Evolutionary conservation across 2,888 invertebrate species (phyloP).

Genomic region (Leucophenga maculata): DNA sequence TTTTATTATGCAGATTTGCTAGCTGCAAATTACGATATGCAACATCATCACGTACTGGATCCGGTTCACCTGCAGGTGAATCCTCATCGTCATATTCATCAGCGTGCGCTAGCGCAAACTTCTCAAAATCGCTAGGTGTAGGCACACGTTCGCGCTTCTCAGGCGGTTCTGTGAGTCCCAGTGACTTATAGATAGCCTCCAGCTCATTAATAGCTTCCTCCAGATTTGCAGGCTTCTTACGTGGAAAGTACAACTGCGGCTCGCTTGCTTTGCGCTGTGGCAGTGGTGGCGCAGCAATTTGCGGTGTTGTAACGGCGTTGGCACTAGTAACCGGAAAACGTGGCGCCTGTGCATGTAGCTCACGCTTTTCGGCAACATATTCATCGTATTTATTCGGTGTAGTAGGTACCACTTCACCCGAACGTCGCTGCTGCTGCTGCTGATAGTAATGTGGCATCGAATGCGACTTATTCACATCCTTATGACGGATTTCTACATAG

Average conservation of each 20-base stretch:
- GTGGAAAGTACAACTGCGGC: slow-evolving; percentile 66
- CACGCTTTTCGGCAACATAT: slow-evolving; percentile 68
- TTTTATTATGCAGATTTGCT: slow-evolving; percentile 81
- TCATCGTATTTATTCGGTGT: slow-evolving; percentile 70
- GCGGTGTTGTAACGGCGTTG: neutral
- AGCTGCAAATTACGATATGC: slow-evolving; percentile 86
- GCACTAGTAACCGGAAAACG: slow-evolving; percentile 23
- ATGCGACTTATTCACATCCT: slow-evolving; percentile 64
- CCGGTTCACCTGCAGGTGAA: slow-evolving; percentile 80
- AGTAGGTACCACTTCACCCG: slow-evolving; percentile 61
- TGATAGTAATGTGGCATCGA: slow-evolving; percentile 71
- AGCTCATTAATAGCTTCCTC: slow-evolving; percentile 91
- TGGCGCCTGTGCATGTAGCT: slow-evolving; percentile 61
- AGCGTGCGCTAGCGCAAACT: slow-evolving; percentile 74
- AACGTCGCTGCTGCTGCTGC: slow-evolving; percentile 65
- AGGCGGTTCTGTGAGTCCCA: slow-evolving; percentile 81
- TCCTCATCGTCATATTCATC: slow-evolving; percentile 76
- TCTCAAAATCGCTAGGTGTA: slow-evolving; percentile 69
- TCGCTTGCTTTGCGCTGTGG: slow-evolving; percentile 62
- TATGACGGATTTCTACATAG: slow-evolving; percentile 66
- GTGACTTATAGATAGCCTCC: slow-evolving; percentile 91
- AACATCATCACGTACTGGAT: slow-evolving; percentile 87
- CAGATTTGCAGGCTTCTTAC: slow-evolving; percentile 81
- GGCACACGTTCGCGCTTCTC: slow-evolving; percentile 55
- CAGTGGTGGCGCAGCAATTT: slow-evolving; percentile 51